phyloP scores from a whole-genome alignment of 2,797 vertebrate genomes.

The Coregonus sp. region DNA sequence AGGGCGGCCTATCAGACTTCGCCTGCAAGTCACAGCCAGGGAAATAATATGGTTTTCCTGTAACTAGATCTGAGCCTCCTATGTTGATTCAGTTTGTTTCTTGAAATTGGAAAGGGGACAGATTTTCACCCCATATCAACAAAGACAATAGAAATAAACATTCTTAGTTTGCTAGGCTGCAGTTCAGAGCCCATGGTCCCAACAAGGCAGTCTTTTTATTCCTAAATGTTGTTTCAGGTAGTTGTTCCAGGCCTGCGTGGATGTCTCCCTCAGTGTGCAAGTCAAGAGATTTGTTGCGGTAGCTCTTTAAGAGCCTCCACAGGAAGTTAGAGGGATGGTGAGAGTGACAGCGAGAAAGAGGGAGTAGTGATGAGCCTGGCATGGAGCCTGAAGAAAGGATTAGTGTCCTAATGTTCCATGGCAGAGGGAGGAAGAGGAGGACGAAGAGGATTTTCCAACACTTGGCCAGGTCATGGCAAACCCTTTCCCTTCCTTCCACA shows the following conservation, averaged over 20 bases:
- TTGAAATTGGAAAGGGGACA: not conserved
- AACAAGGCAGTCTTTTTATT: not conserved
- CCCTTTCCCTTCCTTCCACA: not conserved
- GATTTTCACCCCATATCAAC: not conserved
- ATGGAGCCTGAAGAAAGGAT: constrained; percentile 39
- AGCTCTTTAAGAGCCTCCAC: not conserved
- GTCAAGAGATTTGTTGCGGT: not conserved
- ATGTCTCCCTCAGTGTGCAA: not conserved
- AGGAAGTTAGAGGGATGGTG: not conserved
- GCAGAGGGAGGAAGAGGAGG: constrained; percentile 23
- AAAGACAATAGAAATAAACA: no score
- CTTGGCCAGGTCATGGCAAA: constrained; percentile 13
- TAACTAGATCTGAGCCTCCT: not conserved
- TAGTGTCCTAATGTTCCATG: constrained; percentile 35
- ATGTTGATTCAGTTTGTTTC: constrained; percentile 3
- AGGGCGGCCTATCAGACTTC: not conserved
- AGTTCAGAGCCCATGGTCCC: not conserved
- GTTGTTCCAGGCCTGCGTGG: not conserved
- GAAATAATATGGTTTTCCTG: constrained; percentile 2
- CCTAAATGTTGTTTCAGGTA: not conserved
- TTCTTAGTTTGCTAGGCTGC: no score
- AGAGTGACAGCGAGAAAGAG: not conserved
- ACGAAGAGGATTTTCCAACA: constrained; percentile 15
- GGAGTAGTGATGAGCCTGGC: constrained; percentile 16
- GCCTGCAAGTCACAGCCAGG: not conserved